These are phyloP conservation scores for Chlorops oryzae DNA, from an alignment of 1,140 invertebrate genomes.

Conservation along the genomic window DNA sequence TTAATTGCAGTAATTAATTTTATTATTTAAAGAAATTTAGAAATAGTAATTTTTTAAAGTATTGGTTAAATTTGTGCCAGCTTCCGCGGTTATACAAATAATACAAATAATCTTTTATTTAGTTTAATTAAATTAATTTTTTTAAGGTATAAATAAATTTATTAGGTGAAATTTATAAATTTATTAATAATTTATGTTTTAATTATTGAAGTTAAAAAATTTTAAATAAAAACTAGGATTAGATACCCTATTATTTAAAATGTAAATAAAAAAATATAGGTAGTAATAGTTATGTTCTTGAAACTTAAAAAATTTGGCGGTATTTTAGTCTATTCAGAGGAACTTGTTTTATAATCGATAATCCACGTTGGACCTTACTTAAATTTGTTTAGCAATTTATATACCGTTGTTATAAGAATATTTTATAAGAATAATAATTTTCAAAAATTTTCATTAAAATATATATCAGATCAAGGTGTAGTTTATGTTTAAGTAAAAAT, in stretches of 20 bases:
- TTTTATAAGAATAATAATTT: constrained; percentile 50
- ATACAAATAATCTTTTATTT: constrained; percentile 29
- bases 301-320: constrained; percentile 56
- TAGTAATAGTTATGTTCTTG: constrained; percentile 50
- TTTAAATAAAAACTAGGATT: too few species aligned
- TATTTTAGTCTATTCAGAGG: too few species aligned
- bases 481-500: too few species aligned
- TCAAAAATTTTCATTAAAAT: constrained; percentile 46
- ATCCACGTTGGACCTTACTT: constrained; percentile 49
- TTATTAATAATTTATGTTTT: too few species aligned
- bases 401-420: constrained; percentile 48
- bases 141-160: not conserved
- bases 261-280: constrained; percentile 46
- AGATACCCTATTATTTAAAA: too few species aligned
- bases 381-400: constrained; percentile 14
- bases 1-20: constrained; percentile 33
- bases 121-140: not conserved
- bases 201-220: too few species aligned
- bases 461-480: constrained; percentile 54
- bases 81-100: constrained; percentile 32
- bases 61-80: constrained; percentile 36
- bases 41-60: constrained; percentile 40
- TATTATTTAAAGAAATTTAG: constrained; percentile 47
- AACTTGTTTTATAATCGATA: constrained; percentile 54
- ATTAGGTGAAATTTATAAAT: constrained; percentile 12